These are phyloP conservation scores for Hyphantria cunea DNA, from an alignment of 1,140 invertebrate genomes.

Conservation along the genomic window DNA sequence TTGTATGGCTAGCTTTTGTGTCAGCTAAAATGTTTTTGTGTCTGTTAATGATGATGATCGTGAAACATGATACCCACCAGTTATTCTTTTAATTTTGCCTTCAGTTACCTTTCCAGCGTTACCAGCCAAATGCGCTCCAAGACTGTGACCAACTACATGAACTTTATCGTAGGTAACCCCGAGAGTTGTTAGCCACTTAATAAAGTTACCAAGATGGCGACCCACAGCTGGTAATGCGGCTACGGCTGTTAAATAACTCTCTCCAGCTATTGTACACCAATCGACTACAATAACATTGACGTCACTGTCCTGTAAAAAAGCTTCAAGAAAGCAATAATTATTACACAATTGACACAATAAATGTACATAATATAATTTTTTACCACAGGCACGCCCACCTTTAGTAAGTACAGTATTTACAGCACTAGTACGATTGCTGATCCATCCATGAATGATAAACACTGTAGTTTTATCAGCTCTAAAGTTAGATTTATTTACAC, in stretches of 20 bases:
- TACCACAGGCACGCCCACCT: neutral
- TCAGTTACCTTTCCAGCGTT: constrained; percentile 45
- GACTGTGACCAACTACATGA: constrained; percentile 56
- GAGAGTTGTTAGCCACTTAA: constrained; percentile 74
- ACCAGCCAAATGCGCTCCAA: constrained; percentile 53
- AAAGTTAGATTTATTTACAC: neutral
- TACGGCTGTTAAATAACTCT: constrained; percentile 79
- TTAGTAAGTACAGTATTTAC: neutral
- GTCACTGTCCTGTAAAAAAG: constrained; percentile 81
- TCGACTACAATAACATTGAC: constrained; percentile 86
- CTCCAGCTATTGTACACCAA: constrained; percentile 83
- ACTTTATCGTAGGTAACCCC: constrained; percentile 37
- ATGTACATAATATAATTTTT: too few species aligned
- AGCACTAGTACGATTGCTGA: neutral
- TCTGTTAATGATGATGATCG: too few species aligned
- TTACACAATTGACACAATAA: neutral
- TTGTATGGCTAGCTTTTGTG: too few species aligned
- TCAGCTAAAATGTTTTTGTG: too few species aligned
- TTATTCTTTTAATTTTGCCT: constrained; percentile 43
- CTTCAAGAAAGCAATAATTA: constrained; percentile 43
- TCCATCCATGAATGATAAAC: neutral
- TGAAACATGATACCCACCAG: too few species aligned
- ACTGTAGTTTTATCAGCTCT: neutral
- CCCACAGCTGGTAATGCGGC: constrained; percentile 74
- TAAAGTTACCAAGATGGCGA: constrained; percentile 73